Percentiles rank a stretch among this genome's conserved stretches.
Conservation (phyloP, 2,888 invertebrate species). For the Clitarchus hookeri region DNA sequence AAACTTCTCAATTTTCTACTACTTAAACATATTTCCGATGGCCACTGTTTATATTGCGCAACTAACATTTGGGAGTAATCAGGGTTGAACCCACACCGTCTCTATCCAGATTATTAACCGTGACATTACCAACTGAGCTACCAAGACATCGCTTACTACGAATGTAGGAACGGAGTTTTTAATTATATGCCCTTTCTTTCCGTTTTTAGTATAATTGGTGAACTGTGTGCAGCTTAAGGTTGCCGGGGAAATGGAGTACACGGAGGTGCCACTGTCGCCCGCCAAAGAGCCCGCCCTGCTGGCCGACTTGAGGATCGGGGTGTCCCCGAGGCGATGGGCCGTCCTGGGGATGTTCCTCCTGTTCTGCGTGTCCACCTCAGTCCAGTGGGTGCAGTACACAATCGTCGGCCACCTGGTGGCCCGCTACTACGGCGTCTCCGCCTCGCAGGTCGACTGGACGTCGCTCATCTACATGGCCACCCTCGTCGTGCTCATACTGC, state of each 20-base stretch:
- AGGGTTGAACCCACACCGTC: too few species aligned
- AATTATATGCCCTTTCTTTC: too few species aligned
- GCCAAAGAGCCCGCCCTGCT: neutral
- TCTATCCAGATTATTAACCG: too few species aligned
- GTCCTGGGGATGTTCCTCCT: conserved; percentile 57
- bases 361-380: conserved; percentile 59
- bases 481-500: conserved; percentile 66
- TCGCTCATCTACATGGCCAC: conserved; percentile 65
- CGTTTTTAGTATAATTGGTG: too few species aligned
- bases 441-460: conserved; percentile 60
- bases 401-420: conserved; percentile 54
- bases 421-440: conserved; percentile 47
- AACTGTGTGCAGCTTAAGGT: neutral
- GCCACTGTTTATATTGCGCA: too few species aligned
- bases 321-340: conserved; percentile 53
- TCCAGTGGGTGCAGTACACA: conserved; percentile 62
- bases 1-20: too few species aligned
- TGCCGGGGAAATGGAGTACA: neutral
- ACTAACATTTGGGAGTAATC: too few species aligned
- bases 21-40: too few species aligned
- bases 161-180: too few species aligned
- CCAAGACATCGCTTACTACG: too few species aligned
- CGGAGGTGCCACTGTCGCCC: neutral
- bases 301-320: conserved; percentile 25
- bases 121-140: too few species aligned